These are phyloP conservation scores for Rhyacophila evoluta DNA, from an alignment of 2,888 invertebrate species.

Conservation along the genomic window DNA sequence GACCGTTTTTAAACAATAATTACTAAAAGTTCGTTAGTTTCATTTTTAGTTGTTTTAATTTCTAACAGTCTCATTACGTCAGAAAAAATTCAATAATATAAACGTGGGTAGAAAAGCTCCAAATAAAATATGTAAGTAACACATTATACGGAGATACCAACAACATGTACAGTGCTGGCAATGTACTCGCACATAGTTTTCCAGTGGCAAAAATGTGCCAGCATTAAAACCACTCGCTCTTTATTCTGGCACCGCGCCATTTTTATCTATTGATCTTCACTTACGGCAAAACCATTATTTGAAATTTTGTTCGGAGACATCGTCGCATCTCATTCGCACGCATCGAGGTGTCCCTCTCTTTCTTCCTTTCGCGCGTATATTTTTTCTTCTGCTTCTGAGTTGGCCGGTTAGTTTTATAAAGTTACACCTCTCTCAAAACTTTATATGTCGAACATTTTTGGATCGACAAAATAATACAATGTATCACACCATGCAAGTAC, in stretches of 20 bases:
- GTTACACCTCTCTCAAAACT: not conserved
- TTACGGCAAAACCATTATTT: constrained; percentile 34
- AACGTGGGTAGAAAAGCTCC: too few species aligned
- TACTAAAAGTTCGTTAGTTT: too few species aligned
- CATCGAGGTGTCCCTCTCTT: not conserved
- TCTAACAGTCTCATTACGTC: too few species aligned
- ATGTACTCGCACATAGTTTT: constrained; percentile 2
- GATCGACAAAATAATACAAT: too few species aligned
- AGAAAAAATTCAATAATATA: too few species aligned
- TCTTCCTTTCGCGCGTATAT: constrained; percentile 4
- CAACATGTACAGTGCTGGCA: not conserved
- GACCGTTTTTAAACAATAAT: too few species aligned
- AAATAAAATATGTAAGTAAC: not conserved
- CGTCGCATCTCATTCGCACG: constrained; percentile 11
- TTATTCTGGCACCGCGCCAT: constrained; percentile 37
- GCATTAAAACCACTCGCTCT: constrained; percentile 22
- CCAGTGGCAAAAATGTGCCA: constrained; percentile 24
- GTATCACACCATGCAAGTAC: too few species aligned
- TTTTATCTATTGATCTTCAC: constrained; percentile 38
- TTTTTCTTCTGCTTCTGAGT: not conserved
- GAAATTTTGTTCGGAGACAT: constrained; percentile 34
- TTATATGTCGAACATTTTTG: too few species aligned
- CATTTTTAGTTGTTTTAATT: too few species aligned
- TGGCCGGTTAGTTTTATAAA: not conserved
- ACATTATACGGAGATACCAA: not conserved